Conservation (phyloP, 1,140 invertebrate species). For the Paracyclopina nana region DNA sequence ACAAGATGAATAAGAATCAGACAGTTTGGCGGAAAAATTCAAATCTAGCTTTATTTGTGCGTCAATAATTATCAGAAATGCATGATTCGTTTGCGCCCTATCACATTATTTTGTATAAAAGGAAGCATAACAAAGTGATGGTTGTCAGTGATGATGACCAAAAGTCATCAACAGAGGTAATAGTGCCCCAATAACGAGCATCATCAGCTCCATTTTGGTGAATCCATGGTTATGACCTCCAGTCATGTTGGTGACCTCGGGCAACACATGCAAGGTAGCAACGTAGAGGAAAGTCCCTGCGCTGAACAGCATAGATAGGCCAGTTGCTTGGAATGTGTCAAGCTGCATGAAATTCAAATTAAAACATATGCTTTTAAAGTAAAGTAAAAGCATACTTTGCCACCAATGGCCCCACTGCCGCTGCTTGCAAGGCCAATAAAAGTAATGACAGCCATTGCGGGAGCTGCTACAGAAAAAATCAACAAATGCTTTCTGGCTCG, state of each 20-base stretch:
- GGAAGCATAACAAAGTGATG: no score
- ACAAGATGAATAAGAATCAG: no score
- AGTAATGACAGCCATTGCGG: conserved; percentile 67
- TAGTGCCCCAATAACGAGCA: conserved; percentile 60
- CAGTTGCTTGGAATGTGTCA: conserved; percentile 38
- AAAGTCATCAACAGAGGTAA: conserved; percentile 67
- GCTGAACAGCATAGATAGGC: conserved; percentile 92
- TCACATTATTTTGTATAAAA: no score
- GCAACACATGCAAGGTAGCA: conserved; percentile 90
- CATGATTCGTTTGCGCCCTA: no score
- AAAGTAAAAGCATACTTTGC: no score
- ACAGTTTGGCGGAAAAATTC: no score
- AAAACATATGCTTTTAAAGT: no score
- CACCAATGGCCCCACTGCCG: no score
- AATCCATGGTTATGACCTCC: conserved; percentile 34
- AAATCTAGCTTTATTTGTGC: no score
- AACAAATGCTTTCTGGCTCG: conserved; percentile 69
- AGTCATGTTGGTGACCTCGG: conserved; percentile 47
- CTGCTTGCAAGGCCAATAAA: conserved; percentile 60
- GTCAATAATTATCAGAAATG: no score
- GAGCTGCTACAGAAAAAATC: conserved; percentile 84
- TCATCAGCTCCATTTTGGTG: conserved; percentile 52
- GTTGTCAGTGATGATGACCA: conserved; percentile 75
- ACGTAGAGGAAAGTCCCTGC: conserved; percentile 97
- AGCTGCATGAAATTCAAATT: no score